Evolutionary conservation across 2,797 vertebrate genomes (phyloP).

Genomic region (Psittacula derbiana): DNA sequence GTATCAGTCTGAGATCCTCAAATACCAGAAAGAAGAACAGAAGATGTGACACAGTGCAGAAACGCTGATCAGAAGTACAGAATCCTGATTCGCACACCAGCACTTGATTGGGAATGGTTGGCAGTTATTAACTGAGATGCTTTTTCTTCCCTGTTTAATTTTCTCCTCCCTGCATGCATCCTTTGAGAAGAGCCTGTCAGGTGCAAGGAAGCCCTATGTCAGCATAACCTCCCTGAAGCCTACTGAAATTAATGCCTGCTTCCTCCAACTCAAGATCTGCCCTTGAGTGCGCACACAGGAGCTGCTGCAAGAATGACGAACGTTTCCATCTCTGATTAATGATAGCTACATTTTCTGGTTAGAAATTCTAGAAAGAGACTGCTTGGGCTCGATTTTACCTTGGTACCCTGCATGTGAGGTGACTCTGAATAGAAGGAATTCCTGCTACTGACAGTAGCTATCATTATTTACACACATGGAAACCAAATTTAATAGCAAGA

Average conservation of each 20-base stretch:
- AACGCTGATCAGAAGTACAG: neutral
- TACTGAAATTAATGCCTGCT: neutral
- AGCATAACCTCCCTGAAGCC: constrained; percentile 2
- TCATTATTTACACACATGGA: neutral
- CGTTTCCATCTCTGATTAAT: neutral
- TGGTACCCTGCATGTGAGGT: neutral
- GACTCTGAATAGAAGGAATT: neutral
- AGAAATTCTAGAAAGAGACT: neutral
- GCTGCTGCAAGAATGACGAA: neutral
- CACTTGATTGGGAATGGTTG: neutral
- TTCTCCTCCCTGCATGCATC: neutral
- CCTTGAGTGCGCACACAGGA: neutral
- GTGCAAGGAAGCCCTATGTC: neutral
- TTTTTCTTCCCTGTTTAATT: neutral
- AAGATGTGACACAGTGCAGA: neutral
- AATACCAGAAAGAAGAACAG: neutral
- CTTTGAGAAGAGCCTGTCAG: neutral
- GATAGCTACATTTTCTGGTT: neutral
- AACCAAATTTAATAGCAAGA: neutral
- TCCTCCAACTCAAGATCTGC: neutral
- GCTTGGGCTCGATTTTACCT: neutral
- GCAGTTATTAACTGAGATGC: neutral
- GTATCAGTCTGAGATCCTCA: neutral
- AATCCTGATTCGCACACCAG: neutral
- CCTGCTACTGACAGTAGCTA: neutral